Base-by-base conservation (phyloP, 2,797 vertebrate species). In the Sebastes dallii region DNA sequence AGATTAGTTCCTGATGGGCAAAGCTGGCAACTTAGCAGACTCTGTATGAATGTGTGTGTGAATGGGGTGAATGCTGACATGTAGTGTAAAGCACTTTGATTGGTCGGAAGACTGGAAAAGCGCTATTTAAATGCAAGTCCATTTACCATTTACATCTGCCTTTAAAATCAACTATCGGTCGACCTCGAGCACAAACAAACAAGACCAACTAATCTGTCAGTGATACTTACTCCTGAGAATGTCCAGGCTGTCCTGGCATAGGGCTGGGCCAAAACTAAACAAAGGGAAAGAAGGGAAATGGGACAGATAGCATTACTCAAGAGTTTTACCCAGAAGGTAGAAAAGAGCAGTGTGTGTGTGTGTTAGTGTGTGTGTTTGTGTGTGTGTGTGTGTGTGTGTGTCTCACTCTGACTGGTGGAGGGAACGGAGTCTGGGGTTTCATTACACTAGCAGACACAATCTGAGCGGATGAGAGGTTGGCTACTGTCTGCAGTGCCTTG, bases 401-500 rank as follows among this genome's bases (percentile, higher is more conserved):
- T 87, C 94, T 95, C 94, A 98, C 98, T 96, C 97, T 95, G 83
- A 98, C 95, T 90, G 97, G 96, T 84, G 97, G 94, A 85, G 97
- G 96, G 91, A 97, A 98, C 78, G 97, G 95, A 85, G 97, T 96
- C 86, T 96, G 96, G 80, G 95, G 88, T 95, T 99, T 98, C 94
- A 99, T 96, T 87, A 98, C 97, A 24, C 97, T 98, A 79, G 98
- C 97, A 0, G 98, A 99, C 78, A 99, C 98, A 0, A 99, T 98
- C 95, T 99, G 98, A 61, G 98, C 98, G 0, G 98, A 99, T 20
- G 98, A 99, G 91, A 99, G 97, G 89, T 97, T 98, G 1, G 98
- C 98, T 95, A 99, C 98, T 77, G 97, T 99, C 95, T 99, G 98
- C 82, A 98, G 95, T 67, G 98, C 98, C 91, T 99, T 99, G 89